Evolutionary conservation across 2,888 invertebrate species (phyloP), one percentile per base, ranked within the genome.

Genomic region (Tachina fera): DNA sequence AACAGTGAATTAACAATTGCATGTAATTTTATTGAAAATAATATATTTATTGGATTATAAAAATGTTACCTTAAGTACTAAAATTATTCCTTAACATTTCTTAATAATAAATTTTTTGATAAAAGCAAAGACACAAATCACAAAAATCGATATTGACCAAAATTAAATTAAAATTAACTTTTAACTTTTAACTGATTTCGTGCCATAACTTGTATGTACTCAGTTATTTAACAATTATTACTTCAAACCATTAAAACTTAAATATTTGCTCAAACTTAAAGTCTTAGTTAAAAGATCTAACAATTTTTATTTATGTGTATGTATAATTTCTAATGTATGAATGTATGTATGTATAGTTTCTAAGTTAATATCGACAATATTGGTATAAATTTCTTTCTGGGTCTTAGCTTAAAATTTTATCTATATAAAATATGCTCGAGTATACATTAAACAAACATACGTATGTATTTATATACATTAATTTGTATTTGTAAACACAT

Each of bases 311-410:
- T 31, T 72, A 3, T 31, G n/a, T 31, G 39, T 9, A 10, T 9
- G 22, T 61, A 13, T n/a, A n/a, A n/a, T n/a, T n/a, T n/a, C n/a
- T n/a, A n/a, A n/a, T 19, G 31, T 31, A 31, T 31, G 31, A n/a
- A n/a, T 19, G 31, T 31, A 31, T 31, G 31, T 31, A 6, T 31
- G 31, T 6, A 31, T 41, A 49, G 41, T n/a, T 19, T 68, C 77
- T 68, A 58, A 8, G 58, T n/a, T 68, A 68, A 77, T 68, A 77
- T 77, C 77, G 68, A 58, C 58, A 49, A 60, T 77, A 41, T 58
- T 65, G 56, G 47, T 47, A 39, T 45, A 13, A 51, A 53, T 61
- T 49, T 70, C n/a, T 13, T 56, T 67, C 43, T 56, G 43, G 13
- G 22, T 16, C 4, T 56, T 41, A 10, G 9, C 16, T 68, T 53